A percentile compares a stretch with the other conserved stretches of the same genome.
phyloP scores from a whole-genome alignment of 1,140 invertebrate genomes.

The Olivierus martensii region DNA sequence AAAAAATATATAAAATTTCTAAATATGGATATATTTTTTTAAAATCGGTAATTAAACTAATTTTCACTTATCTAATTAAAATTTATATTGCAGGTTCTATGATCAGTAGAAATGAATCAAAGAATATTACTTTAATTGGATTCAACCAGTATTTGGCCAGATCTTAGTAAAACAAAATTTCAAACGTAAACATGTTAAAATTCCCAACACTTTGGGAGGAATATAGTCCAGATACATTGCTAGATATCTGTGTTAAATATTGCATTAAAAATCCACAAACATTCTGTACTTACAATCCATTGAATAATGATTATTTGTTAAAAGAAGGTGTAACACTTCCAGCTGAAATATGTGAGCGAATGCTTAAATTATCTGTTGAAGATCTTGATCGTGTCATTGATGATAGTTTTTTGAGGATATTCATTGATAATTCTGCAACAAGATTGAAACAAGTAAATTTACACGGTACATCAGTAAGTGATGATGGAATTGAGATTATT shows the following conservation, averaged over 20 bases:
- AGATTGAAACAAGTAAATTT: constrained; percentile 53
- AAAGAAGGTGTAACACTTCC: constrained; percentile 39
- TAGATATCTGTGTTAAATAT: constrained; percentile 46
- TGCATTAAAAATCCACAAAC: constrained; percentile 46
- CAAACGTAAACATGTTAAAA: neutral
- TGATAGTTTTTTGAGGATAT: constrained; percentile 48
- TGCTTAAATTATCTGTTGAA: constrained; percentile 14
- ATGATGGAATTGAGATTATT: constrained; percentile 49
- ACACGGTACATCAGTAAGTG: constrained; percentile 50
- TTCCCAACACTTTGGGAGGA: constrained; percentile 12
- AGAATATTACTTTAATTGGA: too few relatives aligned
- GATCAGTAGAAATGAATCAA: too few relatives aligned
- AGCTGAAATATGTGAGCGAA: constrained; percentile 49
- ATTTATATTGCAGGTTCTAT: too few relatives aligned
- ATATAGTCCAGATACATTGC: constrained; percentile 31
- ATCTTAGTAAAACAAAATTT: too few relatives aligned
- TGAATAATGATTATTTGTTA: constrained; percentile 22
- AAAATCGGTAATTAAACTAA: too few relatives aligned
- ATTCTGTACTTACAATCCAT: constrained; percentile 34
- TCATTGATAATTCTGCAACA: constrained; percentile 47
- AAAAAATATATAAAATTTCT: too few relatives aligned
- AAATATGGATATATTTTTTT: too few relatives aligned
- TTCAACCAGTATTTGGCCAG: too few relatives aligned
- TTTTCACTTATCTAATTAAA: too few relatives aligned
- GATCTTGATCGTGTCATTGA: constrained; percentile 22